Percentiles rank a stretch among this genome's conserved stretches.
phyloP scores from a whole-genome alignment of 2,113 vertebrate genomes.

The Gnathonemus longibarbis region DNA sequence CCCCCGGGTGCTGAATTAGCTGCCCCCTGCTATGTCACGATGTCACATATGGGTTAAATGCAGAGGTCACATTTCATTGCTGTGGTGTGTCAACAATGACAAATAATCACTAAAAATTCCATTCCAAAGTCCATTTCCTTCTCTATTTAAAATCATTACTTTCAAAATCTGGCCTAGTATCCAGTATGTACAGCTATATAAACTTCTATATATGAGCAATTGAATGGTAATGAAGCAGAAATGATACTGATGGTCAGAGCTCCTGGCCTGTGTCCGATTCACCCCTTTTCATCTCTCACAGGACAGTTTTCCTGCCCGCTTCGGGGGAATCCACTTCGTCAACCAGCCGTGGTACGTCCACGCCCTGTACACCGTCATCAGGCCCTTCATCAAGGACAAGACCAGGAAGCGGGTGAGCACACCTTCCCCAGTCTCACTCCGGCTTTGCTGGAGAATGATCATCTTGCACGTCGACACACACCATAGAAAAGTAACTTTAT shows the following conservation, averaged over 20 bases:
- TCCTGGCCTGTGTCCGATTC: not conserved
- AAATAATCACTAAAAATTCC: not conserved
- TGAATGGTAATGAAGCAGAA: not conserved
- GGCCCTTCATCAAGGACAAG: constrained; percentile 80
- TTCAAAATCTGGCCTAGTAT: not conserved
- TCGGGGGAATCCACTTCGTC: constrained; percentile 78
- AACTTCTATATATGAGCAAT: not conserved
- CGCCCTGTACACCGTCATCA: constrained; percentile 73
- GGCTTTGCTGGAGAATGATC: not conserved
- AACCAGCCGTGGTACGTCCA: constrained; percentile 81
- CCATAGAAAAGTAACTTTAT: not conserved
- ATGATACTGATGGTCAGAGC: not conserved
- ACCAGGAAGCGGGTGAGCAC: constrained; percentile 74
- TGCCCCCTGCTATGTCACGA: too few relatives aligned
- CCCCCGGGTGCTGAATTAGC: too few relatives aligned
- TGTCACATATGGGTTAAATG: too few relatives aligned
- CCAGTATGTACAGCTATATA: not conserved
- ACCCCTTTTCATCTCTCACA: constrained; percentile 38
- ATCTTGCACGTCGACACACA: not conserved
- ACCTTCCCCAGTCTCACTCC: not conserved
- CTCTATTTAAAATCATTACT: not conserved
- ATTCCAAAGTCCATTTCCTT: not conserved
- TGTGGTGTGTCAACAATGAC: too few relatives aligned
- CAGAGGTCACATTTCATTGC: too few relatives aligned
- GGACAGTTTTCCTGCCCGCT: constrained; percentile 79